These are phyloP conservation scores for Allolobophora icterica DNA, from an alignment of 2,888 invertebrate genomes.

Conservation along the genomic window DNA sequence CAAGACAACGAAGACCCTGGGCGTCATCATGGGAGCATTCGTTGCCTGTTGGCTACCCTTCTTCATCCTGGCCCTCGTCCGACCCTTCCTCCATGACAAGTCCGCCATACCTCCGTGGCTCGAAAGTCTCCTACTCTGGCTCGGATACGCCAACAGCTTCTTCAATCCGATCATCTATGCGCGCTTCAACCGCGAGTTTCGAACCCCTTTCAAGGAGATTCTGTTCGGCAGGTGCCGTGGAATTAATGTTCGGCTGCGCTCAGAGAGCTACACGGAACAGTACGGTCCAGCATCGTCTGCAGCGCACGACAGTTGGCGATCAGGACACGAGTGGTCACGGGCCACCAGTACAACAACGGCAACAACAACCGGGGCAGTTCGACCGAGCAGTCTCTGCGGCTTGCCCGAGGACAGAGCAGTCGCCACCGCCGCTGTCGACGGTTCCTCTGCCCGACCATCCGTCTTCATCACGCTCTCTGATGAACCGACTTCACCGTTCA, in stretches of 20 bases:
- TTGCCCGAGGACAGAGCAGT: neutral
- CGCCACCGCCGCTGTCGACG: neutral
- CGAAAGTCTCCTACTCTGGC: constrained; percentile 59
- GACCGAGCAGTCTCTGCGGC: neutral
- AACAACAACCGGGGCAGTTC: neutral
- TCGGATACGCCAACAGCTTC: constrained; percentile 90
- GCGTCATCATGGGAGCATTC: constrained; percentile 94
- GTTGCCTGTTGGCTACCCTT: constrained; percentile 94
- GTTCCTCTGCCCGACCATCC: neutral
- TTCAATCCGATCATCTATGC: constrained; percentile 96
- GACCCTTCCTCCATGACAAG: constrained; percentile 54
- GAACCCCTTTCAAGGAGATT: constrained; percentile 93
- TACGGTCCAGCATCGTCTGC: constrained; percentile 48
- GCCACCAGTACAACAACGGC: neutral
- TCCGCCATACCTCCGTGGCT: constrained; percentile 56
- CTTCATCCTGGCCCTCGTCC: constrained; percentile 87
- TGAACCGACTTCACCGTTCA: neutral
- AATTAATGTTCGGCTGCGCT: constrained; percentile 62
- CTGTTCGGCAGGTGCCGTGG: constrained; percentile 71
- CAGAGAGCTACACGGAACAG: constrained; percentile 64
- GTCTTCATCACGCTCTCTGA: constrained; percentile 11
- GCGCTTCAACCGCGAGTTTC: constrained; percentile 90
- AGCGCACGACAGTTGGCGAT: neutral
- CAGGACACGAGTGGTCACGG: neutral
- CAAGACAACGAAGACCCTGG: constrained; percentile 92